Conservation (phyloP, 2,113 vertebrate genomes). For the Caloenas nicobarica region DNA sequence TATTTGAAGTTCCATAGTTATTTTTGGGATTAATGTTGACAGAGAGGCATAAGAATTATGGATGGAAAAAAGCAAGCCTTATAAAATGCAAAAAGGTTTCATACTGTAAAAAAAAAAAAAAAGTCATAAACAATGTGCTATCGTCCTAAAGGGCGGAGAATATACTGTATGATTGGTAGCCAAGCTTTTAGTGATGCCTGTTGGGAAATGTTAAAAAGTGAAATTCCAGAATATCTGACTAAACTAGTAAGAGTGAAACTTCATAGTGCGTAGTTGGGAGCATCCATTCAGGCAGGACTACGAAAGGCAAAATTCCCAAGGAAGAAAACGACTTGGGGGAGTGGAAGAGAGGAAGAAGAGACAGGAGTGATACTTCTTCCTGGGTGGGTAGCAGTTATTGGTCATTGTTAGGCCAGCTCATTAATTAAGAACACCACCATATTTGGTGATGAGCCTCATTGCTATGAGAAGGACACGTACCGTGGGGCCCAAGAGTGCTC, state of each 20-base stretch:
- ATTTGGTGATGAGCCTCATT: not conserved
- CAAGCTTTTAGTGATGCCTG: not conserved
- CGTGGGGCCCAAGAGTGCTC: not conserved
- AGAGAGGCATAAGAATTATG: not conserved
- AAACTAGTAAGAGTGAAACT: not conserved
- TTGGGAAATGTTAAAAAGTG: not conserved
- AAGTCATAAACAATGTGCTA: not conserved
- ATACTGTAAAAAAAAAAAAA: not conserved
- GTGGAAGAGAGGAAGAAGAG: no score
- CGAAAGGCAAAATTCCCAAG: not conserved
- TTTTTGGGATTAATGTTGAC: not conserved
- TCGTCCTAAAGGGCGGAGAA: not conserved
- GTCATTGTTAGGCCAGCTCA: not conserved
- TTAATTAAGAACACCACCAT: accelerated
- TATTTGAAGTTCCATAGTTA: not conserved
- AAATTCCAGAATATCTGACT: not conserved
- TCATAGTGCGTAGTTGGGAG: accelerated
- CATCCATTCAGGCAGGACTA: not conserved
- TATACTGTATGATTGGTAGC: accelerated
- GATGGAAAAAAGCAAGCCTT: not conserved
- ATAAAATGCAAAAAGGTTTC: not conserved
- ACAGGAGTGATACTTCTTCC: not conserved
- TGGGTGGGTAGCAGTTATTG: accelerated
- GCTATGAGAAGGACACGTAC: accelerated
- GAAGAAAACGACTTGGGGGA: not conserved